Evolutionary conservation across 2,888 invertebrate genomes (phyloP).

Genomic region (Melanchra persicariae): DNA sequence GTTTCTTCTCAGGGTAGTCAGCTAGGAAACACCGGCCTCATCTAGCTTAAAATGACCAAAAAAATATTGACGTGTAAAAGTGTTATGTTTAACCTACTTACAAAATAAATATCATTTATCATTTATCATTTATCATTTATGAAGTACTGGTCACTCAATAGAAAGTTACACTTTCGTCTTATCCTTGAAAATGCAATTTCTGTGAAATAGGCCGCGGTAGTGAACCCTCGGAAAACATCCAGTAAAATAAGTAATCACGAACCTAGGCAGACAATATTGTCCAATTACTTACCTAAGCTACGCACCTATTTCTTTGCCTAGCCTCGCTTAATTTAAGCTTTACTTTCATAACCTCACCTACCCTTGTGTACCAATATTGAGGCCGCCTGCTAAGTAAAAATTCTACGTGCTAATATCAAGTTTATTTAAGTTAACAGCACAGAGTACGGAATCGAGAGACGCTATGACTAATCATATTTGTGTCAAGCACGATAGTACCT

Average conservation of each 20-base stretch:
- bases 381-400: slow-evolving; percentile 40
- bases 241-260: not conserved
- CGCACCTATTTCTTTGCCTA: not conserved
- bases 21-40: too few relatives aligned
- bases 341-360: slow-evolving; percentile 6
- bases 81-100: too few relatives aligned
- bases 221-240: not conserved
- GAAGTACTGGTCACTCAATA: too few relatives aligned
- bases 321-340: slow-evolving; percentile 4
- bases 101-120: too few relatives aligned
- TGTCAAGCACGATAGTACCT: not conserved
- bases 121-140: too few relatives aligned
- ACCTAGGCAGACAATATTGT: not conserved
- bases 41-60: too few relatives aligned
- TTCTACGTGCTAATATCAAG: slow-evolving; percentile 30
- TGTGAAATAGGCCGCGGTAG: too few relatives aligned
- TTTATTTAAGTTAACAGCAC: slow-evolving; percentile 43
- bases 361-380: slow-evolving; percentile 37
- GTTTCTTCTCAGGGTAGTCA: too few relatives aligned
- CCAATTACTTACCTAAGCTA: not conserved
- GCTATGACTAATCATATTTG: not conserved
- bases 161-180: too few relatives aligned
- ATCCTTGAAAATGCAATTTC: too few relatives aligned
- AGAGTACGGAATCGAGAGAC: not conserved
- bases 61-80: too few relatives aligned